phyloP scores from a whole-genome alignment of 64 coral and sea anemone genomes.

The Montipora efflorescens region DNA sequence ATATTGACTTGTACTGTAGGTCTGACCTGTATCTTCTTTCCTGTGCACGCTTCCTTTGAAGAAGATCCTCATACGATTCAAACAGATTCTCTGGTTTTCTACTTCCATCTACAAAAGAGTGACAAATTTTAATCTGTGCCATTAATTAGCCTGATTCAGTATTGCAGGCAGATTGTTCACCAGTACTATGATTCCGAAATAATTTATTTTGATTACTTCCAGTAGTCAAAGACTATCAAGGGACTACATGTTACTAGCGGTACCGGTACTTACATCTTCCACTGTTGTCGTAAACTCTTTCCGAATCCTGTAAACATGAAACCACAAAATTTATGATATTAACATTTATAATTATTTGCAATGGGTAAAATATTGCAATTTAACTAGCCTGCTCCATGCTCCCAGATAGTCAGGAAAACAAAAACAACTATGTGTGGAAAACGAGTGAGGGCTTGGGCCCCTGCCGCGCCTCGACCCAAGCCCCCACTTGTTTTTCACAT shows the following conservation, averaged over 20 bases:
- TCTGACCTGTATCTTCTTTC: slow-evolving; percentile 85
- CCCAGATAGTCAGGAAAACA: too few species aligned
- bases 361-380: too few species aligned
- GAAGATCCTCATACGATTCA: slow-evolving; percentile 89
- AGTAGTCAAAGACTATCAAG: not conserved
- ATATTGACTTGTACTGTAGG: too few species aligned
- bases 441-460: too few species aligned
- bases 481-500: too few species aligned
- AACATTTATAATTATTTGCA: not conserved
- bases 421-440: too few species aligned
- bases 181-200: too few species aligned
- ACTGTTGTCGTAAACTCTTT: not conserved
- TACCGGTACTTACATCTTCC: slow-evolving; percentile 8
- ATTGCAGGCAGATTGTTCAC: too few species aligned
- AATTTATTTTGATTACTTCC: too few species aligned
- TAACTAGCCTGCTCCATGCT: fast-evolving
- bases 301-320: slow-evolving; percentile 1
- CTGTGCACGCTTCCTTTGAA: slow-evolving; percentile 81
- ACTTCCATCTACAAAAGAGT: not conserved
- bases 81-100: slow-evolving; percentile 66
- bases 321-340: not conserved
- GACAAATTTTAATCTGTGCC: not conserved
- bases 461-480: too few species aligned
- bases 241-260: not conserved
- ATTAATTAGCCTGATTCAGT: too few species aligned